A percentile compares a stretch with the other conserved stretches of the same genome.
phyloP scores from a whole-genome alignment of 2,888 invertebrate genomes.

The Asteroscopus sphinx region DNA sequence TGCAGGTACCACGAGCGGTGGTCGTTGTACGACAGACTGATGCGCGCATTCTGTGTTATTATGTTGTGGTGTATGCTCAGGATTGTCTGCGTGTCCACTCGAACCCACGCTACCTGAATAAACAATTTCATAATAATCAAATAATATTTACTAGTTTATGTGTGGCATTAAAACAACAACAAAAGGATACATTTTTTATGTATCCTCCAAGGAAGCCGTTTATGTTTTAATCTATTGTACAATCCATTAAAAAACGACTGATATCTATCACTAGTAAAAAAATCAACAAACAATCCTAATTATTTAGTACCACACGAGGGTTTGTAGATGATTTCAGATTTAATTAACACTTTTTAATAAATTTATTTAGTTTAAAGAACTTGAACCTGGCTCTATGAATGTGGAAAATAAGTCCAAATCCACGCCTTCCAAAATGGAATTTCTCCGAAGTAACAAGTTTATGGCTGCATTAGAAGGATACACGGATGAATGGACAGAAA shows the following conservation, averaged over 20 bases:
- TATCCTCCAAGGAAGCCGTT: too few species aligned
- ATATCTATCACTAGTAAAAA: too few species aligned
- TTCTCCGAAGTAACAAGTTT: constrained; percentile 6
- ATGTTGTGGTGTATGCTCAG: constrained; percentile 97
- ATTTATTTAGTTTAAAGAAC: background rate
- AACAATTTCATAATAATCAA: background rate
- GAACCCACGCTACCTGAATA: constrained; percentile 96
- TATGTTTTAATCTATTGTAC: too few species aligned
- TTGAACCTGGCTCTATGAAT: background rate
- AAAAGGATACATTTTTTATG: too few species aligned
- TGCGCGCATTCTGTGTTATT: constrained; percentile 96
- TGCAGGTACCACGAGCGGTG: constrained; percentile 97
- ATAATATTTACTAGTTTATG: too few species aligned
- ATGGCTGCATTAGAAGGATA: constrained; percentile 29
- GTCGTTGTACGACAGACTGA: constrained; percentile 96
- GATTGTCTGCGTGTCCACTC: constrained; percentile 97
- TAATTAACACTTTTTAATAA: background rate
- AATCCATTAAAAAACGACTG: too few species aligned
- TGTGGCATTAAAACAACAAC: too few species aligned
- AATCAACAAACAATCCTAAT: too few species aligned
- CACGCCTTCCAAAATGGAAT: background rate
- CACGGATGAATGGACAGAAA: constrained; percentile 28
- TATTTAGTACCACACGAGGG: too few species aligned
- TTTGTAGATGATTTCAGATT: too few species aligned
- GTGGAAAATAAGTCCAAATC: background rate